A percentile compares a stretch with the other conserved stretches of the same genome.
Conservation (phyloP, 2,888 invertebrate genomes). For the Pasiphila rectangulata region DNA sequence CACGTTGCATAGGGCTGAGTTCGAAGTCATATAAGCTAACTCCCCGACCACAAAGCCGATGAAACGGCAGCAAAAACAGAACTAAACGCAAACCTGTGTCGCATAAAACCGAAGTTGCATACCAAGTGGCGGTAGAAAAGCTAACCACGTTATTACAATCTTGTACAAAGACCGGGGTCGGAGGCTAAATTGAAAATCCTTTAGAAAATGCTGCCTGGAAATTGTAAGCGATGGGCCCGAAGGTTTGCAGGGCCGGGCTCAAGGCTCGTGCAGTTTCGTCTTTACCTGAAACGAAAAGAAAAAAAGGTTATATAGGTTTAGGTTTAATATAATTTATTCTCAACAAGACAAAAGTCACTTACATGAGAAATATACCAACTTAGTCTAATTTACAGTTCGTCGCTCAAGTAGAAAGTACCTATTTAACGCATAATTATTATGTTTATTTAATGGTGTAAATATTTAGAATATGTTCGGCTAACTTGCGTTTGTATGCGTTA, state of each 20-base stretch:
- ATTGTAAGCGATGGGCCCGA: slow-evolving; percentile 24
- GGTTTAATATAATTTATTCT: too few species aligned
- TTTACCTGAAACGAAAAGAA: neutral
- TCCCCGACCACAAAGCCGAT: neutral
- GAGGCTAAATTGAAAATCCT: slow-evolving; percentile 33
- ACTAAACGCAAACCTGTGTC: slow-evolving; percentile 5
- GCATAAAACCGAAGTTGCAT: slow-evolving; percentile 14
- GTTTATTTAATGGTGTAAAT: too few species aligned
- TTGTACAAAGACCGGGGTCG: slow-evolving; percentile 27
- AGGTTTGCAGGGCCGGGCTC: slow-evolving; percentile 5
- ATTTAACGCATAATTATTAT: too few species aligned
- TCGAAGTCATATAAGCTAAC: too few species aligned
- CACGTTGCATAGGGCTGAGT: too few species aligned
- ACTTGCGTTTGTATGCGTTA: too few species aligned
- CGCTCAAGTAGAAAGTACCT: too few species aligned
- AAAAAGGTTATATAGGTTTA: too few species aligned
- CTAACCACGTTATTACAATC: slow-evolving; percentile 28
- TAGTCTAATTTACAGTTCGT: too few species aligned
- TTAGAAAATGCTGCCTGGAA: slow-evolving; percentile 24
- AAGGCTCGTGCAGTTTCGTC: neutral
- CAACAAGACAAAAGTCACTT: too few species aligned
- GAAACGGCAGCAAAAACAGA: slow-evolving; percentile 6
- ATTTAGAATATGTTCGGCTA: too few species aligned
- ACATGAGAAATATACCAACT: too few species aligned
- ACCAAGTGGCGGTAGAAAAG: slow-evolving; percentile 16